Percentiles rank a stretch among this genome's conserved stretches.
These are phyloP conservation scores for Temnothorax ravouxi DNA, from an alignment of 2,888 invertebrate species.

Conservation along the genomic window DNA sequence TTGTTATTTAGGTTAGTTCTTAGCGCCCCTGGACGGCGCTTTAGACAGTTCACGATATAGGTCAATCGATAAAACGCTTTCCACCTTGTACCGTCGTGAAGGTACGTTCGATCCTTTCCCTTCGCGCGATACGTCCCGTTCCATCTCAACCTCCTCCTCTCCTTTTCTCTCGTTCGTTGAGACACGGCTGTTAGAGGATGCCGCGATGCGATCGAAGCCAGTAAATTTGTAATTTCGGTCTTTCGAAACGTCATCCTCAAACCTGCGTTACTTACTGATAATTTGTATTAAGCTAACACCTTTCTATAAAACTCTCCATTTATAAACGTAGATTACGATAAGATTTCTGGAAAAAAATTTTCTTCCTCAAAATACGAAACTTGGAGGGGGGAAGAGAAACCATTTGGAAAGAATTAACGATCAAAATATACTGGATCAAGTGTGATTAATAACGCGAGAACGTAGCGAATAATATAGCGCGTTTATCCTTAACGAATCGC, in stretches of 20 bases:
- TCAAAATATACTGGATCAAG: not conserved
- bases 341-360: not conserved
- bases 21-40: slow-evolving; percentile 78
- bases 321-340: not conserved
- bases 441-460: not conserved
- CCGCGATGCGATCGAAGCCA: not conserved
- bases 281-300: not conserved
- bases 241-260: not conserved
- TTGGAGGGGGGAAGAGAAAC: not conserved
- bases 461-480: not conserved
- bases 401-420: not conserved
- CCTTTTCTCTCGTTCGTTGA: slow-evolving; percentile 13
- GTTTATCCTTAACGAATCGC: not conserved
- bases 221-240: not conserved
- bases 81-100: slow-evolving; percentile 75
- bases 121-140: slow-evolving; percentile 57
- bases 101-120: slow-evolving; percentile 75
- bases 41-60: slow-evolving; percentile 80
- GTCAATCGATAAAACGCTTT: slow-evolving; percentile 83
- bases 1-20: slow-evolving; percentile 76
- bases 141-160: slow-evolving; percentile 13
- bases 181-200: not conserved
- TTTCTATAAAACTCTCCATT: no score
- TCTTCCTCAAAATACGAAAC: not conserved
- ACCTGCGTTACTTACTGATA: not conserved